Conservation (phyloP, 2,888 invertebrate genomes). For the Elysia crispata region DNA sequence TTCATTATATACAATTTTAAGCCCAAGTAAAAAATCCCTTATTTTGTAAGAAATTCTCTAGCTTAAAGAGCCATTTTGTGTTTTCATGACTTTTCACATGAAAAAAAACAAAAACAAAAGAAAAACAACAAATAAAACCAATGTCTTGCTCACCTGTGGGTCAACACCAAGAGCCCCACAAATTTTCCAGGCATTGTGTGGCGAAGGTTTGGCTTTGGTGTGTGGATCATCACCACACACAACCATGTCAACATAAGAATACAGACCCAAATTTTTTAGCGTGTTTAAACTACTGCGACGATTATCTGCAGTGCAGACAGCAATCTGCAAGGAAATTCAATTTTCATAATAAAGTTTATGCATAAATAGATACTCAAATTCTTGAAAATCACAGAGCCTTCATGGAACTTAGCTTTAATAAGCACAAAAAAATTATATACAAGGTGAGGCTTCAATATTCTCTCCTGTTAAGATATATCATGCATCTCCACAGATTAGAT, state of each 20-base stretch:
- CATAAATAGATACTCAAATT: neutral
- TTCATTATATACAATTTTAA: too few species aligned
- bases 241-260: conserved; percentile 75
- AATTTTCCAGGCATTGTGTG: conserved; percentile 76
- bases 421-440: neutral
- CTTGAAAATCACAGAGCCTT: too few species aligned
- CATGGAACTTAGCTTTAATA: too few species aligned
- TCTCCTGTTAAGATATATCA: too few species aligned
- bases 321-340: conserved; percentile 61
- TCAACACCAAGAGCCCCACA: conserved; percentile 69
- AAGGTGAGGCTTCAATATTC: too few species aligned
- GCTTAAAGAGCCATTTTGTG: too few species aligned
- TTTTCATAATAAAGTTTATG: neutral
- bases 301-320: conserved; percentile 78
- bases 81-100: neutral
- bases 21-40: too few species aligned
- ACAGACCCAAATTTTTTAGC: conserved; percentile 61
- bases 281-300: conserved; percentile 64
- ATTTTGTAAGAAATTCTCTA: too few species aligned
- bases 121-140: neutral
- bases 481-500: too few species aligned
- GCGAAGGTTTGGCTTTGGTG: conserved; percentile 77
- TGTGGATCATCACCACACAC: conserved; percentile 78
- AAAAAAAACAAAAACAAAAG: neutral
- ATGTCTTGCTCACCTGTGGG: conserved; percentile 51